These are phyloP conservation scores for Xanthostigma xanthostigma DNA, from an alignment of 2,888 invertebrate species.

Conservation along the genomic window DNA sequence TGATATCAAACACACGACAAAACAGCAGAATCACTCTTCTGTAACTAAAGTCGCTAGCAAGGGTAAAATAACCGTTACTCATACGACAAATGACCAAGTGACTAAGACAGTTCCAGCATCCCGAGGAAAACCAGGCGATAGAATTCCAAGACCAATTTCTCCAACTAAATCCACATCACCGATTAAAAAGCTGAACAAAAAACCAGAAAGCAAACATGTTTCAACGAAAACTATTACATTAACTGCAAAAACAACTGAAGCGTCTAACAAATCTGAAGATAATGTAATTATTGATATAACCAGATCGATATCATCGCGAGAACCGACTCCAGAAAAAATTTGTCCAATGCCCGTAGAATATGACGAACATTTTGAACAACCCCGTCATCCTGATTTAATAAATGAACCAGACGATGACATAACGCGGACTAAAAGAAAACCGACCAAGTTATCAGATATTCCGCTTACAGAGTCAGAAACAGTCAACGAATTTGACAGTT, in stretches of 20 bases:
- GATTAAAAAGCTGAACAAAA: conserved; percentile 18
- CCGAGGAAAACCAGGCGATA: background rate
- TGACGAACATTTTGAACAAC: conserved; percentile 40
- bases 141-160: too few relatives aligned
- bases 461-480: conserved; percentile 44
- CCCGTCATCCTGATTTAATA: conserved; percentile 58
- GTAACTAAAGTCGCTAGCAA: background rate
- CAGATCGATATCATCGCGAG: conserved; percentile 58
- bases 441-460: conserved; percentile 29
- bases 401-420: conserved; percentile 57
- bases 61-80: background rate
- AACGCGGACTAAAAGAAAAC: conserved; percentile 22
- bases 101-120: background rate
- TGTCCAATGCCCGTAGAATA: conserved; percentile 48
- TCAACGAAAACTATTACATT: conserved; percentile 38
- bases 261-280: conserved; percentile 33
- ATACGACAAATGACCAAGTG: background rate
- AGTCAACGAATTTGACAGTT: conserved; percentile 33
- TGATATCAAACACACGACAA: conserved; percentile 11
- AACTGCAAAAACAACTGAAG: conserved; percentile 20
- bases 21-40: conserved; percentile 12
- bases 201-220: conserved; percentile 27
- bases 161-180: conserved; percentile 14
- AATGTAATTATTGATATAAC: conserved; percentile 48
- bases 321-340: conserved; percentile 57